Percentiles rank a stretch among this genome's conserved stretches.
Evolutionary conservation across 1,140 invertebrate genomes (phyloP).

Genomic region (Probaryconus sp.): DNA sequence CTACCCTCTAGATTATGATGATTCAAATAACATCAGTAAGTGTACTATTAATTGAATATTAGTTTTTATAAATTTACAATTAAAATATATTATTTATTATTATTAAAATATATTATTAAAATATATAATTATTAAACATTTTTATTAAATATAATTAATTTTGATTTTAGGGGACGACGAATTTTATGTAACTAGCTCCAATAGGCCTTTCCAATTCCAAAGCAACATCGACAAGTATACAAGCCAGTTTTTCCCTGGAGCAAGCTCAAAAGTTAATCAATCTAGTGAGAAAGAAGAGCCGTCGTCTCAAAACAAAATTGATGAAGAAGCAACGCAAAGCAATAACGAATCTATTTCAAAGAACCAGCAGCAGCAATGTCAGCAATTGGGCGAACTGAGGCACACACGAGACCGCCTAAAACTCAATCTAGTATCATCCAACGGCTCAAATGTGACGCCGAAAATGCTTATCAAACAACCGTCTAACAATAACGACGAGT

Average conservation of each 20-base stretch:
- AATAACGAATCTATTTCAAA: conserved; percentile 34
- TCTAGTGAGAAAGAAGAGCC: conserved; percentile 8
- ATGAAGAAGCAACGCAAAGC: conserved; percentile 58
- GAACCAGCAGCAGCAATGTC: conserved; percentile 45
- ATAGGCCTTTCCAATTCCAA: conserved; percentile 83
- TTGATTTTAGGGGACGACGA: conserved; percentile 79
- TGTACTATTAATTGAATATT: conserved; percentile 24
- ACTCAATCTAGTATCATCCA: conserved; percentile 81
- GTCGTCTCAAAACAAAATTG: conserved; percentile 42
- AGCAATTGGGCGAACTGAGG: conserved; percentile 82
- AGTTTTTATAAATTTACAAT: background rate
- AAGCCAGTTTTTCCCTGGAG: conserved; percentile 86
- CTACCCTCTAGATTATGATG: conserved; percentile 74
- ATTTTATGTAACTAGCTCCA: conserved; percentile 85
- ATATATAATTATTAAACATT: conserved; percentile 11
- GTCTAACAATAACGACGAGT: conserved; percentile 34
- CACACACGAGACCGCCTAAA: conserved; percentile 86
- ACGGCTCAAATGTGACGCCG: conserved; percentile 17
- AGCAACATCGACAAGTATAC: conserved; percentile 79
- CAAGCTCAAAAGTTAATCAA: conserved; percentile 36
- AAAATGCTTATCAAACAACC: conserved; percentile 26
- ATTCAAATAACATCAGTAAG: conserved; percentile 68
- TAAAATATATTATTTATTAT: conserved; percentile 7
- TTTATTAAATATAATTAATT: too few species aligned
- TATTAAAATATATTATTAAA: conserved; percentile 1